phyloP scores from a whole-genome alignment of 2,113 vertebrate species.

The Rhinogobius similis region DNA sequence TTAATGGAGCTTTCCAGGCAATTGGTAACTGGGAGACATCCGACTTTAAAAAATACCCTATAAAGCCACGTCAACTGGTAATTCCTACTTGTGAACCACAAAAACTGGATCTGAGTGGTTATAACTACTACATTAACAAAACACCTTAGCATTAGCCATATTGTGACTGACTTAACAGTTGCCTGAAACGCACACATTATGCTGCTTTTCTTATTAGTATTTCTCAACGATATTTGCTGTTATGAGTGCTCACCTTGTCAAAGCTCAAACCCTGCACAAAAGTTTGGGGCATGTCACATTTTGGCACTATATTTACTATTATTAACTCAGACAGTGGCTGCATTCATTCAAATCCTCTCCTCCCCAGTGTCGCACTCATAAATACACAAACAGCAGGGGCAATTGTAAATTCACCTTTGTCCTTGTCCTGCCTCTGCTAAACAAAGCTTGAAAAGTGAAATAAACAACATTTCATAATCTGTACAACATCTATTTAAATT shows the following conservation, averaged over 20 bases:
- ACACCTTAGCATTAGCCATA: too few species aligned
- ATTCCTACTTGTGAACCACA: too few species aligned
- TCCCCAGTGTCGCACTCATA: background rate
- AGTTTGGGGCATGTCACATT: background rate
- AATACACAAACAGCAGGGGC: background rate
- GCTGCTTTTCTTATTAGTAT: background rate
- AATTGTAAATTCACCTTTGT: constrained; percentile 5
- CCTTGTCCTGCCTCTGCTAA: background rate
- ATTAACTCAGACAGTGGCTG: background rate
- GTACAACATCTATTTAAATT: background rate
- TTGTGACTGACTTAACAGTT: too few species aligned
- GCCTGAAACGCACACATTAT: too few species aligned
- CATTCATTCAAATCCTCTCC: background rate
- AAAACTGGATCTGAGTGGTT: too few species aligned
- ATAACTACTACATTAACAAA: too few species aligned
- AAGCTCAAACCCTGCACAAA: background rate
- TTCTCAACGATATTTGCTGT: background rate
- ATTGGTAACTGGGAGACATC: too few species aligned
- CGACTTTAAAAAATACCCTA: too few species aligned
- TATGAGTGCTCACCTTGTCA: background rate
- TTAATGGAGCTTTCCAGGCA: too few species aligned
- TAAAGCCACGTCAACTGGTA: too few species aligned
- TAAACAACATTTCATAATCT: background rate
- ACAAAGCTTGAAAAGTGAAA: background rate
- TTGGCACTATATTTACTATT: constrained; percentile 1